phyloP scores from a whole-genome alignment of 2,888 invertebrate species.

The Mythimna loreyi region DNA sequence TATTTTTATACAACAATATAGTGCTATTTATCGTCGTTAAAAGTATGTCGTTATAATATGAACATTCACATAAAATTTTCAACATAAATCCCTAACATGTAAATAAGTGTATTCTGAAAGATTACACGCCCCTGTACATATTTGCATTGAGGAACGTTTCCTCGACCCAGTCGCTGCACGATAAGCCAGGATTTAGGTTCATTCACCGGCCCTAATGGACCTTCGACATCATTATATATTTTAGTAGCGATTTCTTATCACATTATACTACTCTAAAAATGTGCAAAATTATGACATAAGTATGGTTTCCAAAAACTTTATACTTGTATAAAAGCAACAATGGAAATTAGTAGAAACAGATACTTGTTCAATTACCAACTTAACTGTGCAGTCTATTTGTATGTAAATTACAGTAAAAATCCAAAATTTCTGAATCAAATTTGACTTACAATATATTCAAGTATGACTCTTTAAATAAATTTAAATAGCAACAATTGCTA shows the following conservation, averaged over 20 bases:
- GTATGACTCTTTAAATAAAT: background rate
- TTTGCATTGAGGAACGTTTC: constrained; percentile 73
- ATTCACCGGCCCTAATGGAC: constrained; percentile 72
- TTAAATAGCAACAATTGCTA: background rate
- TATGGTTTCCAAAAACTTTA: constrained; percentile 2
- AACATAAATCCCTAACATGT: constrained; percentile 34
- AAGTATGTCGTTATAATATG: background rate
- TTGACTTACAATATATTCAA: background rate
- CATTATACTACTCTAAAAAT: constrained; percentile 22
- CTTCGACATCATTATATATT: constrained; percentile 49
- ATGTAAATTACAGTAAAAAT: background rate
- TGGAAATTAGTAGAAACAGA: constrained; percentile 2
- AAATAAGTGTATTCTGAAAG: constrained; percentile 51
- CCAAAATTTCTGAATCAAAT: constrained; percentile 2
- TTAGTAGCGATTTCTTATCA: constrained; percentile 66
- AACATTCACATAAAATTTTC: constrained; percentile 19
- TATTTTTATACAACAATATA: no score
- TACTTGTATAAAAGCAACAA: constrained; percentile 23
- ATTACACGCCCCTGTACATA: constrained; percentile 60
- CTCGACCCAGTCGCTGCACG: constrained; percentile 74
- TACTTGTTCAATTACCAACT: background rate
- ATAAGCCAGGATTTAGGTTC: constrained; percentile 79
- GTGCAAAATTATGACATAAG: constrained; percentile 8
- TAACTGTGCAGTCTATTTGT: constrained; percentile 2
- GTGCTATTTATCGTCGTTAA: no score